phyloP scores from a whole-genome alignment of 1,140 invertebrate genomes.

The Solen grandis region DNA sequence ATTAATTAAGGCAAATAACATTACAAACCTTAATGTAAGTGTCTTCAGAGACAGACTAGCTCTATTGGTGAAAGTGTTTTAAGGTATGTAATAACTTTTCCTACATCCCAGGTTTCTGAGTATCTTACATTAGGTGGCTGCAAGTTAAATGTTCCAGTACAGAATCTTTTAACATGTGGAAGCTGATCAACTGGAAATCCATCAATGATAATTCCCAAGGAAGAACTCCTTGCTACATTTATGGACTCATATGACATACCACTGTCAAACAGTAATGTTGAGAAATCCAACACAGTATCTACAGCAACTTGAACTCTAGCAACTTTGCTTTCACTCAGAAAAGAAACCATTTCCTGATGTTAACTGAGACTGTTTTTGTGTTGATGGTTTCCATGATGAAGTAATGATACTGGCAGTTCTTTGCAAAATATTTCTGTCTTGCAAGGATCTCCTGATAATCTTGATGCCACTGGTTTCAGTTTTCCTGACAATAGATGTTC shows the following conservation, averaged over 20 bases:
- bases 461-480: constrained; percentile 47
- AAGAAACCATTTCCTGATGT: too few relatives aligned
- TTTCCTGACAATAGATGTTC: constrained; percentile 33
- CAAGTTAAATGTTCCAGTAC: constrained; percentile 51
- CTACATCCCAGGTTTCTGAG: constrained; percentile 47
- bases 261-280: constrained; percentile 42
- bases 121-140: constrained; percentile 42
- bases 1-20: constrained; percentile 24
- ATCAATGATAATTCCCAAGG: constrained; percentile 10
- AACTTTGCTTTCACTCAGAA: constrained; percentile 38
- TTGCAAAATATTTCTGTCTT: constrained; percentile 38
- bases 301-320: constrained; percentile 37
- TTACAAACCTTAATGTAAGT: constrained; percentile 16
- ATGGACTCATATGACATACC: constrained; percentile 42
- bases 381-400: constrained; percentile 38
- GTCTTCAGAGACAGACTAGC: constrained; percentile 13
- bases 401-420: constrained; percentile 44
- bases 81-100: constrained; percentile 34
- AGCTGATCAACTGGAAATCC: constrained; percentile 28
- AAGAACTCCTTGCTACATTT: too few relatives aligned
- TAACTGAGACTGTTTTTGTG: constrained; percentile 48
- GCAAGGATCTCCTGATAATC: constrained; percentile 40
- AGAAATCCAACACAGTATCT: constrained; percentile 41
- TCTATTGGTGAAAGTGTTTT: neutral
- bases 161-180: constrained; percentile 34